Evolutionary conservation across 2,113 vertebrate genomes (phyloP).

Genomic region (Antechinus stuartii): DNA sequence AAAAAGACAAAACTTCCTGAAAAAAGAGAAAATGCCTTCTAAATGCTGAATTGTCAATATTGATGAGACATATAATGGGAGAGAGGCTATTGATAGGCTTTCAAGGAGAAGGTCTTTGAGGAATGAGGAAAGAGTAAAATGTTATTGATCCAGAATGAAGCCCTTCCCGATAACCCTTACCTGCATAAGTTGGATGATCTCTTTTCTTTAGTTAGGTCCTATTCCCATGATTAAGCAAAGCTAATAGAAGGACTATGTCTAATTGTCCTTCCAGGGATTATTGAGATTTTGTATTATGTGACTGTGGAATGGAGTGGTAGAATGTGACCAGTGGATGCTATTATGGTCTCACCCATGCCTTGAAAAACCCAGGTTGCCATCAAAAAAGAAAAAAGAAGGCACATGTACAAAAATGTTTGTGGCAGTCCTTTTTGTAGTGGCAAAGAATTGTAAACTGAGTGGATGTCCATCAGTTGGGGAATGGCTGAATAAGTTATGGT

Average conservation of each 20-base stretch:
- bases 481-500: no score
- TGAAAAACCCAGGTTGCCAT: slow-evolving; percentile 9
- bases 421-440: no score
- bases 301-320: slow-evolving; percentile 28
- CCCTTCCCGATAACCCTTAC: not conserved
- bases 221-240: not conserved
- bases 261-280: slow-evolving; percentile 24
- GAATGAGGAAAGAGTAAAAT: slow-evolving; percentile 8
- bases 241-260: not conserved
- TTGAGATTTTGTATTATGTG: slow-evolving; percentile 53
- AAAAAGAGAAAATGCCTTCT: slow-evolving; percentile 53
- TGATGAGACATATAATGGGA: not conserved
- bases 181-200: no score
- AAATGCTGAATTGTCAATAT: slow-evolving; percentile 19
- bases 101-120: slow-evolving; percentile 30
- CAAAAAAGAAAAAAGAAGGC: no score
- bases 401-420: no score
- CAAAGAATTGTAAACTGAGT: no score
- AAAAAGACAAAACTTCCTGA: slow-evolving; percentile 28
- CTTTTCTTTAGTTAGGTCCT: not conserved
- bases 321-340: not conserved
- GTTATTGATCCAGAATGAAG: not conserved
- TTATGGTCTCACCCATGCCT: not conserved
- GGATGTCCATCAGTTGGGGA: no score
- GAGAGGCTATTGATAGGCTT: slow-evolving; percentile 19